Evolutionary conservation across 2,797 vertebrate species (phyloP).

Genomic region (Acridotheres tristis): DNA sequence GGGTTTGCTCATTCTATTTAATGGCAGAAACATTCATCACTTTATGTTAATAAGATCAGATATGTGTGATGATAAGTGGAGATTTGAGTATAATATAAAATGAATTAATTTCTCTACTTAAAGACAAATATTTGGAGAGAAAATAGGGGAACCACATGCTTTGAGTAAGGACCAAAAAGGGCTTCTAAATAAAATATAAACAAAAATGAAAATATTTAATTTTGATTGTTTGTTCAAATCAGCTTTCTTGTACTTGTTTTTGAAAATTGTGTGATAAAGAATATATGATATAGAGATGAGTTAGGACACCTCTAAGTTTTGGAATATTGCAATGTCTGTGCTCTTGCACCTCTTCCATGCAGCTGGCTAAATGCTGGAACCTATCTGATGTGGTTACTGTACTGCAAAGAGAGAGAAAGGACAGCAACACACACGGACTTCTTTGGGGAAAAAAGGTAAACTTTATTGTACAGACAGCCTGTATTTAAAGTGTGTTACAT

Average conservation of each 20-base stretch:
- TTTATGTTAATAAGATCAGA: slow-evolving; percentile 35
- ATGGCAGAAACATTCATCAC: neutral
- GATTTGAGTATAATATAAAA: neutral
- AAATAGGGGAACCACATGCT: neutral
- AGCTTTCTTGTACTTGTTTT: neutral
- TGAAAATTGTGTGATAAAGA: neutral
- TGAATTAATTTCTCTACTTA: slow-evolving; percentile 12
- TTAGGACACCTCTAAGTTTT: neutral
- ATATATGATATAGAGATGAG: neutral
- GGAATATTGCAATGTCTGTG: neutral
- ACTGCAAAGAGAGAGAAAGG: no score
- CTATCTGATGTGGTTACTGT: neutral
- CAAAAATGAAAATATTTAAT: neutral
- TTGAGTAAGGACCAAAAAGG: neutral
- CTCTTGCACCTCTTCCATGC: neutral
- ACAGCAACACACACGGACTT: no score
- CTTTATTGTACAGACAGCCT: no score
- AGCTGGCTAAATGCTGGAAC: neutral
- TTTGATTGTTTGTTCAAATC: neutral
- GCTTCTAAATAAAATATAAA: neutral
- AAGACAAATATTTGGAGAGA: neutral
- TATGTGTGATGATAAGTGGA: slow-evolving; percentile 17
- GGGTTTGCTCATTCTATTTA: neutral
- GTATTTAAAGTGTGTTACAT: no score
- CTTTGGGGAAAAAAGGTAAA: no score